Evolutionary conservation across 30 jellyfish, hydroid and myxozoan genomes (phyloP).

Genomic region (Chrysaora quinquecirrha): DNA sequence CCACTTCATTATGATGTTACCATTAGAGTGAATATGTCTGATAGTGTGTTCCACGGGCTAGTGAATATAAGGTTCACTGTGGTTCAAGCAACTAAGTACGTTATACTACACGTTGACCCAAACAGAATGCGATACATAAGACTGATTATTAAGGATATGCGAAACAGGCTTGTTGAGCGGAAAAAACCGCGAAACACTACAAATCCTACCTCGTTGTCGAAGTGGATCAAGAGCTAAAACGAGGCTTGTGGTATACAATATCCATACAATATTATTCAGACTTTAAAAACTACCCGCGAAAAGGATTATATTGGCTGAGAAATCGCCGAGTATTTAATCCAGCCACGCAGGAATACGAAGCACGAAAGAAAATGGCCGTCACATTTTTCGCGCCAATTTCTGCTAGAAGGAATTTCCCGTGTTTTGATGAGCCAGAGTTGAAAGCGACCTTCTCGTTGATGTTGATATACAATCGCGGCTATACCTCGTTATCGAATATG

Average conservation of each 20-base stretch:
- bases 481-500: constrained; percentile 85
- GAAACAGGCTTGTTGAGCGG: neutral
- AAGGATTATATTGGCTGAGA: constrained; percentile 60
- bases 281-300: constrained; percentile 28
- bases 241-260: constrained; percentile 43
- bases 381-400: constrained; percentile 87
- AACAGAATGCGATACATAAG: constrained; percentile 16
- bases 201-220: constrained; percentile 61
- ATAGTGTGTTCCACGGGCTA: constrained; percentile 56
- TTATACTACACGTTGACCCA: constrained; percentile 69
- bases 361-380: constrained; percentile 68
- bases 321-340: constrained; percentile 26
- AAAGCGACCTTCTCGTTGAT: constrained; percentile 77
- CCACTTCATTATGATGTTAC: constrained; percentile 76
- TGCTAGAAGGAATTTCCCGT: constrained; percentile 93
- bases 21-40: constrained; percentile 57
- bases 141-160: constrained; percentile 1
- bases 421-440: constrained; percentile 96
- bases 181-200: constrained; percentile 3
- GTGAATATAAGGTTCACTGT: constrained; percentile 50
- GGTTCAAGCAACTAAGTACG: constrained; percentile 28
- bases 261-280: constrained; percentile 48
- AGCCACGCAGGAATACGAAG: neutral
- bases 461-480: constrained; percentile 68
- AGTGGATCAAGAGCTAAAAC: constrained; percentile 10